phyloP scores from a whole-genome alignment of 2,888 invertebrate species.

The Corbicula japonica region DNA sequence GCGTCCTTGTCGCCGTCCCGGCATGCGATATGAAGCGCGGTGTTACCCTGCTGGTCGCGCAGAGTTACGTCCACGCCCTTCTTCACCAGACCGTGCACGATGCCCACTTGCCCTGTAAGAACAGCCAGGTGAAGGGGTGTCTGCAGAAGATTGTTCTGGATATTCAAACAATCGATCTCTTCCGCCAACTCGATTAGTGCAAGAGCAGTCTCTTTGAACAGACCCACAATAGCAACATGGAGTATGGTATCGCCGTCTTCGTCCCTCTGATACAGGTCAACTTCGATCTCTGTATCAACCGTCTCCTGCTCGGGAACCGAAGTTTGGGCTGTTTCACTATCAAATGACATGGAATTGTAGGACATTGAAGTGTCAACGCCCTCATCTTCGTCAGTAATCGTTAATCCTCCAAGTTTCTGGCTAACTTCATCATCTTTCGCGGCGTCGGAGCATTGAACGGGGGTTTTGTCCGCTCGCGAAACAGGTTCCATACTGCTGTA shows the following conservation, averaged over 20 bases:
- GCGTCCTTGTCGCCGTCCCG: slow-evolving; percentile 38
- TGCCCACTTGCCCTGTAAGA: slow-evolving; percentile 36
- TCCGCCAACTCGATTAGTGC: slow-evolving; percentile 51
- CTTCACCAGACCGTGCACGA: slow-evolving; percentile 27
- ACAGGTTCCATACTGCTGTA: neutral
- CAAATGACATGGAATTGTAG: neutral
- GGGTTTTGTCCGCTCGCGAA: slow-evolving; percentile 12
- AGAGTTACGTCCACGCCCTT: slow-evolving; percentile 43
- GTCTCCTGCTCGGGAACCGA: neutral
- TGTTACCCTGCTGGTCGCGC: slow-evolving; percentile 64
- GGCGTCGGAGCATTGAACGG: slow-evolving; percentile 39
- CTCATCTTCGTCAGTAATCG: slow-evolving; percentile 28
- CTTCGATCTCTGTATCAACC: slow-evolving; percentile 15
- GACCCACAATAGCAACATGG: slow-evolving; percentile 64
- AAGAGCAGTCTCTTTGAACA: slow-evolving; percentile 21
- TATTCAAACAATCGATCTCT: slow-evolving; percentile 35
- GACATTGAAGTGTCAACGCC: slow-evolving; percentile 20
- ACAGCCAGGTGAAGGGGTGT: slow-evolving; percentile 57
- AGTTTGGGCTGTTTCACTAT: neutral
- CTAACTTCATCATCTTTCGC: neutral
- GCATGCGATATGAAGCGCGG: slow-evolving; percentile 58
- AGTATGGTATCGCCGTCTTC: slow-evolving; percentile 68
- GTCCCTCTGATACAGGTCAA: slow-evolving; percentile 53
- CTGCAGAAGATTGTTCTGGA: slow-evolving; percentile 53
- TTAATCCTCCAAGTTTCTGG: neutral